Percentiles rank a stretch among this genome's conserved stretches.
These are phyloP conservation scores for Spondyliosoma cantharus DNA, from an alignment of 2,797 vertebrate genomes.

Conservation along the genomic window DNA sequence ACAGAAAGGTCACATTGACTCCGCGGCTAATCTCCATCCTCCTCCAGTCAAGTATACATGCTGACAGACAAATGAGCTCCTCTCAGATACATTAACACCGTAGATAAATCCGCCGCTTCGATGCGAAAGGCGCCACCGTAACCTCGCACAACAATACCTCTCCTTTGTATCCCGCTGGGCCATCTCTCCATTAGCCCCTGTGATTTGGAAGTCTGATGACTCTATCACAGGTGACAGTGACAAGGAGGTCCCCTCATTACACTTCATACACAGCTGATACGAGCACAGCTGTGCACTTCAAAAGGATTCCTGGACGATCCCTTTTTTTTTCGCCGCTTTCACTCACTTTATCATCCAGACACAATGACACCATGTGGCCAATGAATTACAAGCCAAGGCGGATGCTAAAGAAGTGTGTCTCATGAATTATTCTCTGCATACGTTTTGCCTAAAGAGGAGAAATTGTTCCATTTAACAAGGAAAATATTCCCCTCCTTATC, in stretches of 20 bases:
- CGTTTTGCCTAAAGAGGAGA: conserved; percentile 65
- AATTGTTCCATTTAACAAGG: conserved; percentile 58
- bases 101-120: conserved; percentile 68
- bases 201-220: conserved; percentile 69
- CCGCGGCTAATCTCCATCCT: conserved; percentile 70
- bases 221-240: conserved; percentile 72
- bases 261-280: conserved; percentile 59
- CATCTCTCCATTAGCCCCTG: conserved; percentile 68
- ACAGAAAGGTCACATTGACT: conserved; percentile 71
- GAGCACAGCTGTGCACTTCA: conserved; percentile 65
- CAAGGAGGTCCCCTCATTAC: conserved; percentile 72
- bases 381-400: conserved; percentile 53
- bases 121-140: conserved; percentile 32
- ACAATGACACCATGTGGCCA: conserved; percentile 66
- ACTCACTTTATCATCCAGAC: conserved; percentile 66
- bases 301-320: conserved; percentile 63
- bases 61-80: conserved; percentile 70
- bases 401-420: conserved; percentile 59
- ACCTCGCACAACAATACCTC: conserved; percentile 48
- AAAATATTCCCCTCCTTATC: conserved; percentile 50
- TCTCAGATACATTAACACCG: conserved; percentile 70
- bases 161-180: conserved; percentile 53
- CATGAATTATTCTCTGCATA: conserved; percentile 73
- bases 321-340: conserved; percentile 26
- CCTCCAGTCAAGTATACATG: conserved; percentile 66